These are phyloP conservation scores for Pseudochirops corinnae DNA, from an alignment of 2,797 vertebrate species.

Conservation along the genomic window DNA sequence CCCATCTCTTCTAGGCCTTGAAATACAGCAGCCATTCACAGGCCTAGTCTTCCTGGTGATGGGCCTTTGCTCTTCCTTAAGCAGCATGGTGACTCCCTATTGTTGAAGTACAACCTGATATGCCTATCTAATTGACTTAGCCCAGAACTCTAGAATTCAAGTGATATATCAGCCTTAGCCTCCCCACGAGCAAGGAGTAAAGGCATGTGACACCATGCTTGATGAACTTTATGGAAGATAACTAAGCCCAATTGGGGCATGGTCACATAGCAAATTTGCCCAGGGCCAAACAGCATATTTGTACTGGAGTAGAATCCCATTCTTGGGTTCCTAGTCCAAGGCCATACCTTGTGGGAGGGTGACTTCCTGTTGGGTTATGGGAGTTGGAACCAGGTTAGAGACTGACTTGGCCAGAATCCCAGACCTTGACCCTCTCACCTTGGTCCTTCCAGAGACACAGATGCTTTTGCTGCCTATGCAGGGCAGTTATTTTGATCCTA, in stretches of 20 bases:
- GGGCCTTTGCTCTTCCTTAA: neutral
- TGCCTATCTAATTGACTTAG: neutral
- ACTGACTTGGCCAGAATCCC: neutral
- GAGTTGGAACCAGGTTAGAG: neutral
- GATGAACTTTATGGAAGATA: neutral
- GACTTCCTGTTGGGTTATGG: neutral
- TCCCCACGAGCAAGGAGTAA: neutral
- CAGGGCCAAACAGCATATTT: neutral
- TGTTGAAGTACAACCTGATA: neutral
- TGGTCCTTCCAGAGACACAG: neutral
- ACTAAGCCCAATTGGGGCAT: neutral
- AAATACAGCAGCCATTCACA: neutral
- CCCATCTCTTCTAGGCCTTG: neutral
- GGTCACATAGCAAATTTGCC: neutral
- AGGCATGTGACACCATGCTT: neutral
- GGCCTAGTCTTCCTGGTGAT: neutral
- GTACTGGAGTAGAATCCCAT: neutral
- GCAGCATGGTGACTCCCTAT: neutral
- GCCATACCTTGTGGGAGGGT: neutral
- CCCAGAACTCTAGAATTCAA: neutral
- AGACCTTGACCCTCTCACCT: neutral
- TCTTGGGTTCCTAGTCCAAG: neutral
- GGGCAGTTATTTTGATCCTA: constrained; percentile 77
- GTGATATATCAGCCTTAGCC: neutral
- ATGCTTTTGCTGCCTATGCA: constrained; percentile 63